Evolutionary conservation across 2,888 invertebrate genomes (phyloP).

Genomic region (Amiota minor): DNA sequence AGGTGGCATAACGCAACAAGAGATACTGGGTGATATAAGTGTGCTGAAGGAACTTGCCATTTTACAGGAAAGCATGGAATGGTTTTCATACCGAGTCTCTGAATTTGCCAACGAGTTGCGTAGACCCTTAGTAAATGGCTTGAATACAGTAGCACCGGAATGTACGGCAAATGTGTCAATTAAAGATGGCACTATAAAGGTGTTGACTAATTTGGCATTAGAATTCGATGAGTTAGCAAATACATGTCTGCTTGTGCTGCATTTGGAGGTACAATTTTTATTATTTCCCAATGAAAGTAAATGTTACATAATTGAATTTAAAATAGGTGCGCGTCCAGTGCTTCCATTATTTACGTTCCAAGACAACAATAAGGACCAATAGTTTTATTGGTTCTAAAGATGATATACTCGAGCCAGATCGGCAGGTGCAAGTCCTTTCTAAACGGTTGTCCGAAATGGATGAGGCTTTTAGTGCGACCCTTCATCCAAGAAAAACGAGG

Average conservation of each 20-base stretch:
- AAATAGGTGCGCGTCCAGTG: conserved; percentile 89
- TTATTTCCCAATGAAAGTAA: conserved; percentile 14
- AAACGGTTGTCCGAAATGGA: conserved; percentile 85
- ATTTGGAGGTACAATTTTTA: conserved; percentile 83
- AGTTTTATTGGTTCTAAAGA: conserved; percentile 75
- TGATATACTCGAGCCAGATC: conserved; percentile 85
- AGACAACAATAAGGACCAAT: conserved; percentile 65
- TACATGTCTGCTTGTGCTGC: conserved; percentile 91
- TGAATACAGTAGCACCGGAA: conserved; percentile 61
- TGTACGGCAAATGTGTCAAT: conserved; percentile 70
- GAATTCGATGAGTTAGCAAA: conserved; percentile 92
- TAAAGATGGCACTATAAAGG: conserved; percentile 78
- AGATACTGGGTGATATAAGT: conserved; percentile 88
- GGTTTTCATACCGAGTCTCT: conserved; percentile 82
- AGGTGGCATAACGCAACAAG: conserved; percentile 86
- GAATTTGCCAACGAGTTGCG: conserved; percentile 77
- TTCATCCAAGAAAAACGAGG: conserved; percentile 85
- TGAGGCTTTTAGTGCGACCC: conserved; percentile 82
- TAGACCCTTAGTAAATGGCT: conserved; percentile 74
- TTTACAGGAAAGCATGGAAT: conserved; percentile 93
- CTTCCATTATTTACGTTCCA: conserved; percentile 88
- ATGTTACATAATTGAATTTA: conserved; percentile 50
- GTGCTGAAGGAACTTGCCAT: conserved; percentile 89
- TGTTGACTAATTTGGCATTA: conserved; percentile 81
- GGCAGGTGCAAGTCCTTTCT: conserved; percentile 84